Evolutionary conservation across 2,888 invertebrate genomes (phyloP).

Genomic region (Ormyrus pomaceus): DNA sequence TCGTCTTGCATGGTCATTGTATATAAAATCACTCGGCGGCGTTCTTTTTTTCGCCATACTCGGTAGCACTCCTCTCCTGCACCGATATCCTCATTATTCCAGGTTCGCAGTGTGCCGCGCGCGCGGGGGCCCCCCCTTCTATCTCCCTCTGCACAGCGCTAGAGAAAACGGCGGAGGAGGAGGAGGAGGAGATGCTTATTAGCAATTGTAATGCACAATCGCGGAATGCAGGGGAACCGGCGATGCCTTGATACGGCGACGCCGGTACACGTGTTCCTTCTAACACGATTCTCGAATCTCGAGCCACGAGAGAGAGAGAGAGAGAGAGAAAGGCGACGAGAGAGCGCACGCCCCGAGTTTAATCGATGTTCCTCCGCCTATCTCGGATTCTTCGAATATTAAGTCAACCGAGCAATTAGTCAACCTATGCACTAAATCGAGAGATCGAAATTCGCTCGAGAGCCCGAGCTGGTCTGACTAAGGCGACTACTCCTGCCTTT

Average conservation of each 20-base stretch:
- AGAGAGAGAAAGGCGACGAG: no score
- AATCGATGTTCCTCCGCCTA: constrained; percentile 38
- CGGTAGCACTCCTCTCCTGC: constrained; percentile 27
- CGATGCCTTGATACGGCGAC: constrained; percentile 66
- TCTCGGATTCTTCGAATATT: constrained; percentile 49
- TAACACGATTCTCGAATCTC: constrained; percentile 62
- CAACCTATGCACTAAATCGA: neutral
- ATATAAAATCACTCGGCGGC: constrained; percentile 41
- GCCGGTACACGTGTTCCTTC: constrained; percentile 66
- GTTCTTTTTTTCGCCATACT: constrained; percentile 36
- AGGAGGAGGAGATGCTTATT: constrained; percentile 64
- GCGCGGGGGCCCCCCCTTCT: no score
- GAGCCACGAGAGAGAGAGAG: neutral
- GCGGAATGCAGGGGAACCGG: constrained; percentile 65
- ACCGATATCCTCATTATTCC: constrained; percentile 54
- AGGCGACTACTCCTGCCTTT: no score
- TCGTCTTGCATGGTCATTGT: constrained; percentile 47
- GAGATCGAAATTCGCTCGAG: no score
- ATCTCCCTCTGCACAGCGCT: constrained; percentile 1
- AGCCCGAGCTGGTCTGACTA: no score
- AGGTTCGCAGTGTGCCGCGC: neutral
- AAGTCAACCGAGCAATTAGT: constrained; percentile 37
- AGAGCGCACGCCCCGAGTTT: neutral
- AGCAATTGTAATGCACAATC: constrained; percentile 70
- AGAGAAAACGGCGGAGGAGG: constrained; percentile 39